A percentile compares a stretch with the other conserved stretches of the same genome.
phyloP scores from a whole-genome alignment of 2,888 invertebrate genomes.

The Ophion slaviceki region DNA sequence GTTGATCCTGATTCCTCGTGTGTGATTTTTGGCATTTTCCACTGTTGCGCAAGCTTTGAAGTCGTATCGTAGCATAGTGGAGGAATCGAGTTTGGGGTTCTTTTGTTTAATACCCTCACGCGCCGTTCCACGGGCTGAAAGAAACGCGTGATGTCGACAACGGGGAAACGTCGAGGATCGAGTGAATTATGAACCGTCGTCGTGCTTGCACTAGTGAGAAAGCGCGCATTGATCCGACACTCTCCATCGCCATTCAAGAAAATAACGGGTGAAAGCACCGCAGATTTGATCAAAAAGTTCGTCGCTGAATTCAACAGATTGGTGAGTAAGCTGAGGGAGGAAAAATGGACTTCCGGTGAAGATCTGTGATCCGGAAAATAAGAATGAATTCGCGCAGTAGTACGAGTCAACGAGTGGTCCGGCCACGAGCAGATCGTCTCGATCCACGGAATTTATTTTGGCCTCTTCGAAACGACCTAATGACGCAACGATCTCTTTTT shows the following conservation, averaged over 20 bases:
- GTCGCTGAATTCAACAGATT: constrained; percentile 1
- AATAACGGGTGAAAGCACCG: constrained; percentile 17
- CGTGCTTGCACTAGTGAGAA: constrained; percentile 17
- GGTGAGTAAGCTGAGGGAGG: background rate
- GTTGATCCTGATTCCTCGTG: background rate
- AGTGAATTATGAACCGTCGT: constrained; percentile 55
- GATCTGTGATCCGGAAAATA: background rate
- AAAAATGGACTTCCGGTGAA: background rate
- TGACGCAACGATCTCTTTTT: background rate
- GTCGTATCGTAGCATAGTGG: background rate
- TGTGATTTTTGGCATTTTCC: background rate
- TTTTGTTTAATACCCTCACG: background rate
- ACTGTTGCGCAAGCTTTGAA: background rate
- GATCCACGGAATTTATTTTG: background rate
- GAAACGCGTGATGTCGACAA: constrained; percentile 43
- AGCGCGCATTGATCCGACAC: constrained; percentile 42
- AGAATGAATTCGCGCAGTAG: constrained; percentile 32
- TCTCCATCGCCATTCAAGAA: constrained; percentile 22
- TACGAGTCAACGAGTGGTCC: constrained; percentile 26
- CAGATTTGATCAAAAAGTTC: constrained; percentile 17
- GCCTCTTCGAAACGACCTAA: background rate
- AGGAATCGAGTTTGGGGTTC: constrained; percentile 11
- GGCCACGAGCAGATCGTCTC: background rate
- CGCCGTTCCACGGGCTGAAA: background rate
- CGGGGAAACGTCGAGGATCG: constrained; percentile 47